Percentiles rank a stretch among this genome's conserved stretches.
phyloP scores from a whole-genome alignment of 2,797 vertebrate species.

The Clarias laeviceps region DNA sequence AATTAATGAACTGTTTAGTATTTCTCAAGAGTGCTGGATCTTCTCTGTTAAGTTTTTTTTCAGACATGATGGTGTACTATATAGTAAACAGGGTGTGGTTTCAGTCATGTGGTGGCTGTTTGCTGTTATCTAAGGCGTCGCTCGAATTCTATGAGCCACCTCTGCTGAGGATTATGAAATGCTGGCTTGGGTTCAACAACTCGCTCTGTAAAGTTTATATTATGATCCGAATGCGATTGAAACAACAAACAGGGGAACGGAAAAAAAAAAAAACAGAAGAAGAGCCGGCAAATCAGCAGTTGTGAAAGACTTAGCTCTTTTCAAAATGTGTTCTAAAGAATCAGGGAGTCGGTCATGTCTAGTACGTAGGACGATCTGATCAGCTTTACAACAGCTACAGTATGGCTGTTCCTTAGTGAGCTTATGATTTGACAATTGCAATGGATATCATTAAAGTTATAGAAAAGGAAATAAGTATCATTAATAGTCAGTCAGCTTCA shows the following conservation, averaged over 20 bases:
- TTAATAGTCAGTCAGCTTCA: neutral
- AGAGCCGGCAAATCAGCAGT: neutral
- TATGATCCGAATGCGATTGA: neutral
- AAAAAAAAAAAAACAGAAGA: neutral
- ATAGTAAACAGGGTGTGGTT: constrained; percentile 30
- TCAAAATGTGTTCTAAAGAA: neutral
- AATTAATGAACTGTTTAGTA: neutral
- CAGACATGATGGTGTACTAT: neutral
- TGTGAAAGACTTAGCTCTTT: no score
- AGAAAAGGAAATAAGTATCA: neutral
- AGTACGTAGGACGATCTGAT: neutral
- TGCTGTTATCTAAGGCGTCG: constrained; percentile 33
- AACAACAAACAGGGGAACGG: neutral
- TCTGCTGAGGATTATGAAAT: constrained; percentile 11
- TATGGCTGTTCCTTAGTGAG: no score
- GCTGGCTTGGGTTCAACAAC: constrained; percentile 8
- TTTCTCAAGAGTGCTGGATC: neutral
- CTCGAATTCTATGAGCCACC: neutral
- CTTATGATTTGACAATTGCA: neutral
- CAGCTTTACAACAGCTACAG: neutral
- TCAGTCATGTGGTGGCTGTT: constrained; percentile 36
- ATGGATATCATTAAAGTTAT: neutral
- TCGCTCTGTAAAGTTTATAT: neutral
- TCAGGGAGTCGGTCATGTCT: neutral
- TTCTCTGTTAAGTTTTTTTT: neutral